Evolutionary conservation across 1,140 invertebrate genomes (phyloP), one percentile per base, ranked within the genome.

Genomic region (Hyles euphorbiae): DNA sequence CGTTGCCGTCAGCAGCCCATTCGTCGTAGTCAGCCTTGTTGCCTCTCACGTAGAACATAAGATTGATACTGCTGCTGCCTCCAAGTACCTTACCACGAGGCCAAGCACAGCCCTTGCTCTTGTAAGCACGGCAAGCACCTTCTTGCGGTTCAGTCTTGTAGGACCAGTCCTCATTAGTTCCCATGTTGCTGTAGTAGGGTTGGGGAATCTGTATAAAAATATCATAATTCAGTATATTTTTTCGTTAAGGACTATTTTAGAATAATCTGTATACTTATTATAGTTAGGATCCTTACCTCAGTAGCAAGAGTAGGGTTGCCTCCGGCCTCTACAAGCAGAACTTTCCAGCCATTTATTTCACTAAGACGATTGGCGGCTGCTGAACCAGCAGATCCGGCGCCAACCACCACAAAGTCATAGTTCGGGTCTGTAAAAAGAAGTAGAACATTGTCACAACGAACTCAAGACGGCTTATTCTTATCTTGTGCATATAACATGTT

Each of bases 351-450:
- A 12, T 89, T 70, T 2, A 93, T 79, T 75, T 95, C 94, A 0
- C 95, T 94, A 40, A 98, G 83, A 34, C 96, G 91, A 63, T 93
- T 96, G 3, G 96, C 96, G 10, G 98, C 83, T 6, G 97, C 96
- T 2, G 95, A 94, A 3, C 96, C 96, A 0, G 96, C 95, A 8
- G 95, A 95, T 8, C 73, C 73, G 8, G 68, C 65, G 8, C 73
- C 73, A 1, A 76, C 68, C 5, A 76, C 66, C 10, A 76, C 67
- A 56, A 73, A 76, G 56, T 76, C 73, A 56, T 68, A 76, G 22
- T 66, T 68, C 33, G 78, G 77, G 65, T 76, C 77, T 80, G 63
- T 56, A 72, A 68, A 6, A 3, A 65, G 49, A 50, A 22, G 44
- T 12, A 22, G 22, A 22, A 22, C 22, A 22, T 22, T 22, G 22